A percentile compares a stretch with the other conserved stretches of the same genome.
Conservation (phyloP, 2,113 vertebrate genomes). For the Apeltes quadracus region DNA sequence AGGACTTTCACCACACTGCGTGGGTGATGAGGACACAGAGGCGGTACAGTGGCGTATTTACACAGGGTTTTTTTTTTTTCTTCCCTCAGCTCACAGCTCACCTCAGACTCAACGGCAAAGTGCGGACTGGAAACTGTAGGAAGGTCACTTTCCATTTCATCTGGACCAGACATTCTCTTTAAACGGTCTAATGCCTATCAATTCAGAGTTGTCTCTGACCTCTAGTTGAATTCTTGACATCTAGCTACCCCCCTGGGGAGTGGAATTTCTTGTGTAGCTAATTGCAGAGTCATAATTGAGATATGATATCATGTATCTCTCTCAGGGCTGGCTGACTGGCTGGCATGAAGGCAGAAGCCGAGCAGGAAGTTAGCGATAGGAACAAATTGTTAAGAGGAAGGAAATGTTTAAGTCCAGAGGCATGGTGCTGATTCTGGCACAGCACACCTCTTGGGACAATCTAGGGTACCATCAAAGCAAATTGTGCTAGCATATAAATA, state of each 20-base stretch:
- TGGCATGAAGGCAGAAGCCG: conserved; percentile 63
- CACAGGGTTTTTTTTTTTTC: conserved; percentile 16
- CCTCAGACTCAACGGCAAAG: conserved; percentile 53
- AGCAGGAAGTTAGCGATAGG: conserved; percentile 78
- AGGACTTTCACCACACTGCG: conserved; percentile 66
- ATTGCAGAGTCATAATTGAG: conserved; percentile 73
- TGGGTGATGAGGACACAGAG: conserved; percentile 52
- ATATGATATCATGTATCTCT: conserved; percentile 74
- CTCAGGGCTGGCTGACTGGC: conserved; percentile 53
- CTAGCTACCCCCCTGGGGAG: conserved; percentile 23
- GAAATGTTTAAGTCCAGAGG: conserved; percentile 80
- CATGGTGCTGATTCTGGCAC: conserved; percentile 67
- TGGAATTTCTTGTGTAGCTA: conserved; percentile 47
- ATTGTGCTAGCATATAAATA: not conserved
- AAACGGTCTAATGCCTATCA: conserved; percentile 10
- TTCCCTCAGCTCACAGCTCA: conserved; percentile 20
- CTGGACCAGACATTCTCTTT: conserved; percentile 23
- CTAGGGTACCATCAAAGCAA: conserved; percentile 37
- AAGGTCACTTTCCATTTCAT: conserved; percentile 43
- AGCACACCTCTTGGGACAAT: conserved; percentile 48
- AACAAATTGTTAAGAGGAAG: conserved; percentile 81
- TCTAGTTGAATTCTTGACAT: conserved; percentile 42
- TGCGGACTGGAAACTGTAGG: conserved; percentile 48
- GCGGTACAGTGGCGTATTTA: conserved; percentile 61
- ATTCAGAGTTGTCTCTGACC: conserved; percentile 35